Evolutionary conservation across 1,140 invertebrate species (phyloP), one percentile per base, ranked within the genome.

Genomic region (Marisa cornuarietis): DNA sequence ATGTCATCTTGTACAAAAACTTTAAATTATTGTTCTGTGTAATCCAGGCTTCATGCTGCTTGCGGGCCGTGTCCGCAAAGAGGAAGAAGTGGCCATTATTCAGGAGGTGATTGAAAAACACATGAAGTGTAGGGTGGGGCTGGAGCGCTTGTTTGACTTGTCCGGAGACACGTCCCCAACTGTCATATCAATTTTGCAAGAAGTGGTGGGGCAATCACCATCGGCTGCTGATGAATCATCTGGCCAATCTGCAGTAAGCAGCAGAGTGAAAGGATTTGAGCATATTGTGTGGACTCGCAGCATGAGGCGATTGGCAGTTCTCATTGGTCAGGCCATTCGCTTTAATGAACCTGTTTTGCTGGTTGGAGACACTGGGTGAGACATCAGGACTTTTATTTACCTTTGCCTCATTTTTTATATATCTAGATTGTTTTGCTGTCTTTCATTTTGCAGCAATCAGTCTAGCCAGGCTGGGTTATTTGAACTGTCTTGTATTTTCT

Each of bases 281-380:
- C 95, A 98, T 86, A 93, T 99, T 58, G 97, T 99, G 0, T 98
- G 97, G 98, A 99, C 98, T 0, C 94, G 94, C 80, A 95, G 95
- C 84, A 96, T 99, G 94, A 93, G 96, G 80, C 92, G 96, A 89
- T 93, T 99, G 89, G 96, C 96, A 10, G 95, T 99, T n/a, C 91
- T 99, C 13, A 94, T 98, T 26, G 94, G 94, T 54, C 90, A 99
- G 91, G 95, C 97, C 0, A 94, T 97, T 81, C 93, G 95, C 83
- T 99, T 97, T 84, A 93, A 96, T 84, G 99, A 99, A 89, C 98
- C 99, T 0, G 95, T 99, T 6, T 90, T 99, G 16, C 91, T 99
- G 31, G 97, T 99, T 14, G 99, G 99, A 71, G 97, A 99, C 90
- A 99, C 99, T 49, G 99, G 92, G 90, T 92, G 88, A 73, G 85